phyloP scores from a whole-genome alignment of 35 echinoderm and acorn worm genomes.

The Anneissia japonica region DNA sequence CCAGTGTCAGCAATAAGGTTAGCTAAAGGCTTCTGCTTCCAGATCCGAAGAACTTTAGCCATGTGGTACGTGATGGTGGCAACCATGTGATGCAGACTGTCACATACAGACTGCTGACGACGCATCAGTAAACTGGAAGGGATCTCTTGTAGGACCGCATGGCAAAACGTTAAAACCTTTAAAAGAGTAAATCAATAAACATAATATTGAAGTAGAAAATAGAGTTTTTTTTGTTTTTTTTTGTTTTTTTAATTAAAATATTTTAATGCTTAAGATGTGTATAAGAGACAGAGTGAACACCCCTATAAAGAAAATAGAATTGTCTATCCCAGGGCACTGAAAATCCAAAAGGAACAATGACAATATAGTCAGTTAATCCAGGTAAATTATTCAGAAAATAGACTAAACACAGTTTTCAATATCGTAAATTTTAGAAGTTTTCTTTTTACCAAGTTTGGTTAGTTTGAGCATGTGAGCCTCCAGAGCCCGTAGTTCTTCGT shows the following conservation, averaged over 20 bases:
- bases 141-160: conserved; percentile 81
- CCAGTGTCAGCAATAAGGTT: conserved; percentile 75
- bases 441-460: conserved; percentile 50
- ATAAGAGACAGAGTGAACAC: no score
- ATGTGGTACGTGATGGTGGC: conserved; percentile 83
- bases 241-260: no score
- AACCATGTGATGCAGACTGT: conserved; percentile 96
- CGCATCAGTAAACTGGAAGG: conserved; percentile 65
- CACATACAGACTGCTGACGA: conserved; percentile 71
- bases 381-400: no score
- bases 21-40: conserved; percentile 77
- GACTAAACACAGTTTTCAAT: not conserved
- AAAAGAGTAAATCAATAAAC: not conserved
- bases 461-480: conserved; percentile 94
- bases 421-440: not conserved
- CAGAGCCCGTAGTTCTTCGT: conserved; percentile 89
- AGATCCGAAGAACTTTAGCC: conserved; percentile 78
- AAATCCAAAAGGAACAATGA: no score
- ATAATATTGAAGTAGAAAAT: no score
- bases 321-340: no score
- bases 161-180: conserved; percentile 82
- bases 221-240: no score
- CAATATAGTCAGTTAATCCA: no score
- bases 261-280: no score
- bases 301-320: no score